Percentiles rank a stretch among this genome's conserved stretches.
Conservation (phyloP, 2,888 invertebrate species). For the Dexiosoma caninum region DNA sequence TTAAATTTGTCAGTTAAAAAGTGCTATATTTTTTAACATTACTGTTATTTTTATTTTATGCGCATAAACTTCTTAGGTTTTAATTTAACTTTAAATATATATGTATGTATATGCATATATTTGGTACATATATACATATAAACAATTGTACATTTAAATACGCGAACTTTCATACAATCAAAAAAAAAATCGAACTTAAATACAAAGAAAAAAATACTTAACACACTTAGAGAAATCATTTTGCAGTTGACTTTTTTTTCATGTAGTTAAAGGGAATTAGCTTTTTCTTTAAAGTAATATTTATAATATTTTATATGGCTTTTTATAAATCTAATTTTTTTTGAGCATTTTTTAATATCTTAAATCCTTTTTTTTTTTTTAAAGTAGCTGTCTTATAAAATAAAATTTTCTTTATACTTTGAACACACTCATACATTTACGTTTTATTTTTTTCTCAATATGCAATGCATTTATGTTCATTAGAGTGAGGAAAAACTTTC, state of each 20-base stretch:
- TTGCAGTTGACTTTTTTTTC: slow-evolving; percentile 11
- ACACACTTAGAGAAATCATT: slow-evolving; percentile 61
- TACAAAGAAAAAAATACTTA: slow-evolving; percentile 14
- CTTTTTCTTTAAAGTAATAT: slow-evolving; percentile 41
- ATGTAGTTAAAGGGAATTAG: slow-evolving; percentile 11
- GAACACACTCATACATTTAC: slow-evolving; percentile 58
- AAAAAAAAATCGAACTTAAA: slow-evolving; percentile 16
- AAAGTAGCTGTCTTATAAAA: slow-evolving; percentile 60
- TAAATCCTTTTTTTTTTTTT: slow-evolving; percentile 26
- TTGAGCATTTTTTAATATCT: slow-evolving; percentile 50
- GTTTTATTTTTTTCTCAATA: neutral
- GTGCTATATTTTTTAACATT: slow-evolving; percentile 27
- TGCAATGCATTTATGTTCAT: slow-evolving; percentile 7
- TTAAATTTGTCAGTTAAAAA: slow-evolving; percentile 42
- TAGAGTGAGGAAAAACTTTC: slow-evolving; percentile 49
- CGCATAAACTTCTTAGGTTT: slow-evolving; percentile 21
- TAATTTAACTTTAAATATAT: slow-evolving; percentile 19
- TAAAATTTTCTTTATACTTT: slow-evolving; percentile 44
- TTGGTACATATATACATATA: slow-evolving; percentile 68
- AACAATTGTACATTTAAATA: slow-evolving; percentile 72
- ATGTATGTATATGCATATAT: too few relatives aligned
- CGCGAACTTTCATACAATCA: slow-evolving; percentile 63
- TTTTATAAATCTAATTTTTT: slow-evolving; percentile 43
- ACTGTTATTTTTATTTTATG: neutral
- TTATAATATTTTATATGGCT: slow-evolving; percentile 58